Evolutionary conservation across 2,797 vertebrate genomes (phyloP).

Genomic region (Balearica regulorum): DNA sequence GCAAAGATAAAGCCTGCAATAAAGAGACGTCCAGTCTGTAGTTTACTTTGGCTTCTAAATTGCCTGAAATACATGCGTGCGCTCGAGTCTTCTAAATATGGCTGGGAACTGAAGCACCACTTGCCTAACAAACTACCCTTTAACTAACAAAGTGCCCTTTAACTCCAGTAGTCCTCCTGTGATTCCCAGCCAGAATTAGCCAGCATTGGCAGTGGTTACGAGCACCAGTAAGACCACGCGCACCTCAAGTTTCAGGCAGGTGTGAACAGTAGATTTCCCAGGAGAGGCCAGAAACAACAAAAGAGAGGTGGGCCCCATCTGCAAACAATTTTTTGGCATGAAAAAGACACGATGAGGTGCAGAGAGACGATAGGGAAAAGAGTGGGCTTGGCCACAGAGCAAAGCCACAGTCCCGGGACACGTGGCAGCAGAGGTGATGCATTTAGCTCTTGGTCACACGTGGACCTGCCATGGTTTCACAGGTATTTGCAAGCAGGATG

Average conservation of each 20-base stretch:
- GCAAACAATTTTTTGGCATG: not conserved
- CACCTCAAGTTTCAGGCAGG: not conserved
- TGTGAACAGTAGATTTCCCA: not conserved
- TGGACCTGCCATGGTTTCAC: not conserved
- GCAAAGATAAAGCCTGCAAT: not conserved
- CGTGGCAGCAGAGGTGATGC: not conserved
- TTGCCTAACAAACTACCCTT: not conserved
- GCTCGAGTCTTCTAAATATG: not conserved
- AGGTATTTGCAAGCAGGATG: not conserved
- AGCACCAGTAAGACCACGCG: not conserved
- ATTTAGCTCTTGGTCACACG: not conserved
- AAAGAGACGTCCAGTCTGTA: not conserved
- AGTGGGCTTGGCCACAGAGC: not conserved
- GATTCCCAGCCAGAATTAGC: not conserved
- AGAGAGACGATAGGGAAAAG: not conserved
- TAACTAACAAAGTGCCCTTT: not conserved
- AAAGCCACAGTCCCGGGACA: not conserved
- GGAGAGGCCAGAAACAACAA: not conserved
- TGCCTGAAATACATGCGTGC: not conserved
- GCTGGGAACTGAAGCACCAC: not conserved
- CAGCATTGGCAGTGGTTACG: not conserved
- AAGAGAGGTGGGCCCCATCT: not conserved
- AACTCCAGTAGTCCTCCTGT: not conserved
- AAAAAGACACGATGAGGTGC: not conserved
- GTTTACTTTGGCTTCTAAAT: not conserved